phyloP scores from a whole-genome alignment of 2,797 vertebrate species.

The Sarcoramphus papa region DNA sequence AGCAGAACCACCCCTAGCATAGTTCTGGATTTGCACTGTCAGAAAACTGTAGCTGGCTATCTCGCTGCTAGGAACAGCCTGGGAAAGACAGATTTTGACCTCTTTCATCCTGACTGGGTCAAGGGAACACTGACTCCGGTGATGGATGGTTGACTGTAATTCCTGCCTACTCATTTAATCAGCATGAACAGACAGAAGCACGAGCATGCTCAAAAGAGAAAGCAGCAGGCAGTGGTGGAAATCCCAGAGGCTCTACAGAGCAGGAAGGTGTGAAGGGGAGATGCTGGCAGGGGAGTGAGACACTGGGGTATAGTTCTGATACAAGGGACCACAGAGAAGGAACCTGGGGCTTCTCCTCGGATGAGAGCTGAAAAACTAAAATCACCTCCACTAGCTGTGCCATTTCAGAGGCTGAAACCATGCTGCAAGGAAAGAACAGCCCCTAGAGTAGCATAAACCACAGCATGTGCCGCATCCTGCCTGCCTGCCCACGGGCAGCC shows the following conservation, averaged over 20 bases:
- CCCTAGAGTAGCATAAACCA: background rate
- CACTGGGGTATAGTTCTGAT: background rate
- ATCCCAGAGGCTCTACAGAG: background rate
- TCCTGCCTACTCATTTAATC: conserved; percentile 47
- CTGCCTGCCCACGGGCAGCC: background rate
- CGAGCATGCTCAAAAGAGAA: background rate
- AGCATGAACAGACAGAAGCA: background rate
- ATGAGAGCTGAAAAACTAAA: background rate
- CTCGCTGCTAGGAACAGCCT: background rate
- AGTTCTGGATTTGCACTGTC: background rate
- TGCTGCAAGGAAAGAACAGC: background rate
- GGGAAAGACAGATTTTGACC: background rate
- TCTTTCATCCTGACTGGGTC: conserved; percentile 1
- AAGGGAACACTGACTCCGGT: background rate
- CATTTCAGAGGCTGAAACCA: background rate
- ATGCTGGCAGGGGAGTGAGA: background rate
- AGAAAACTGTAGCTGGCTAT: background rate
- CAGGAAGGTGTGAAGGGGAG: background rate
- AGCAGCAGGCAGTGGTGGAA: background rate
- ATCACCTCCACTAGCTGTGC: background rate
- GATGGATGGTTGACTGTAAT: conserved; percentile 45
- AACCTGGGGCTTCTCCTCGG: background rate
- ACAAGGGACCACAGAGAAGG: background rate
- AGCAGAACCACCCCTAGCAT: background rate
- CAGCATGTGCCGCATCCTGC: background rate